These are phyloP conservation scores for Aradus depressus DNA, from an alignment of 2,888 invertebrate species.

Conservation along the genomic window DNA sequence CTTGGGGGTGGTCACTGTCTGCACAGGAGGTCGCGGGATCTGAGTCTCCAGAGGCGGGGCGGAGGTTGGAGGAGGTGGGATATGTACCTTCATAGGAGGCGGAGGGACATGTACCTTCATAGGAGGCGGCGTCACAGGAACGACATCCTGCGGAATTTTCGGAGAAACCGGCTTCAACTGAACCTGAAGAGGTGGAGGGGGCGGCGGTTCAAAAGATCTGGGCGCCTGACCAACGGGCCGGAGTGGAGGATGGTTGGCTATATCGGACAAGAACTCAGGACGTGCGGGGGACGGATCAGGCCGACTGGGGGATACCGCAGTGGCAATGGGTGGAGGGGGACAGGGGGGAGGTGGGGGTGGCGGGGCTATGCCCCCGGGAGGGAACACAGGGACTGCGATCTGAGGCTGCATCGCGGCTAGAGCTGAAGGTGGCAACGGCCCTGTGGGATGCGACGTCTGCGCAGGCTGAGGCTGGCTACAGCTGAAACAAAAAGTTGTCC, in stretches of 20 bases:
- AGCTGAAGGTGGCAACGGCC: conserved; percentile 43
- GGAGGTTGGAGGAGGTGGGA: background rate
- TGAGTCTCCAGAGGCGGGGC: conserved; percentile 20
- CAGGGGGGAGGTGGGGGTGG: conserved; percentile 28
- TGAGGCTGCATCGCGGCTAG: conserved; percentile 51
- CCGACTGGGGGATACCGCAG: conserved; percentile 22
- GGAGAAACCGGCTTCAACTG: conserved; percentile 20
- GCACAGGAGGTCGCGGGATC: conserved; percentile 21
- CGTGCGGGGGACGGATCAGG: conserved; percentile 14
- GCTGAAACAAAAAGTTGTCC: conserved; percentile 14
- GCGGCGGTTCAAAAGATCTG: conserved; percentile 10
- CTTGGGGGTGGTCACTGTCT: conserved; percentile 32
- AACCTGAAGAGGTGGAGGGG: conserved; percentile 10
- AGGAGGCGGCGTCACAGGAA: conserved; percentile 2
- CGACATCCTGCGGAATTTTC: conserved; percentile 9
- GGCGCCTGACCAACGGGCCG: conserved; percentile 19
- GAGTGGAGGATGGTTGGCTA: conserved; percentile 21
- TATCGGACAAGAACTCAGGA: conserved; percentile 23
- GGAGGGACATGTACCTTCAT: conserved; percentile 7
- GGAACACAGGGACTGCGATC: conserved; percentile 53
- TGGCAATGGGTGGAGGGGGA: conserved; percentile 30
- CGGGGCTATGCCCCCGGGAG: conserved; percentile 35
- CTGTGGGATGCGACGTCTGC: conserved; percentile 31
- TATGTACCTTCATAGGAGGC: conserved; percentile 10
- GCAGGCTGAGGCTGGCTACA: conserved; percentile 18